These are phyloP conservation scores for Brachymystax lenok DNA, from an alignment of 2,797 vertebrate species.

Conservation along the genomic window DNA sequence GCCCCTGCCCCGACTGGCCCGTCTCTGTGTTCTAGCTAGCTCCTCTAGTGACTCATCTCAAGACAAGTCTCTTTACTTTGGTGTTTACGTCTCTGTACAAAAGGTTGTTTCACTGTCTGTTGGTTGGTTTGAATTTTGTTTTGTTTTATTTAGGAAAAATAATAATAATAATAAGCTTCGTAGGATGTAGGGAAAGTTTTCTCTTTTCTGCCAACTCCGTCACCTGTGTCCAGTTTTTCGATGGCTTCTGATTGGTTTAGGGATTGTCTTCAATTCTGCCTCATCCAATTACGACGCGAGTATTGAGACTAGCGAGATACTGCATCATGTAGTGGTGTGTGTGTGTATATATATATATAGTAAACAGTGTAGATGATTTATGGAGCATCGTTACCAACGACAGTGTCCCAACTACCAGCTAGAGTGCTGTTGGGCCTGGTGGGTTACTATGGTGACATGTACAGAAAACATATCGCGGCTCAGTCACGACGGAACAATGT, in stretches of 20 bases:
- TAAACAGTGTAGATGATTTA: slow-evolving; percentile 26
- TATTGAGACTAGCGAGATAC: slow-evolving; percentile 2
- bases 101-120: slow-evolving; percentile 5
- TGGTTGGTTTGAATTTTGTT: not conserved
- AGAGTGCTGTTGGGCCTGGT: not conserved
- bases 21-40: not conserved
- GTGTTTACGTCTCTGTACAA: slow-evolving; percentile 59
- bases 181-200: not conserved
- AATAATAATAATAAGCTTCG: not conserved
- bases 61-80: slow-evolving; percentile 22
- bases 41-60: not conserved
- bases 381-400: slow-evolving; percentile 34
- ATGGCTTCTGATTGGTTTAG: slow-evolving; percentile 26
- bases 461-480: not conserved
- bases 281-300: slow-evolving; percentile 3
- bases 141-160: not conserved
- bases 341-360: not conserved
- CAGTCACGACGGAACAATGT: not conserved
- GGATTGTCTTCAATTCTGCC: slow-evolving; percentile 14
- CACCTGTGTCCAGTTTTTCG: slow-evolving; percentile 30
- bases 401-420: slow-evolving; percentile 16
- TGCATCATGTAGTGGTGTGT: slow-evolving; percentile 14
- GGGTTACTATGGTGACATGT: not conserved
- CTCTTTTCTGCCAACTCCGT: slow-evolving; percentile 14
- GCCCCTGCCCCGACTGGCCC: not conserved